Percentiles rank a stretch among this genome's conserved stretches.
Evolutionary conservation across 2,113 vertebrate species (phyloP).

Genomic region (Gopherus evgoodei): DNA sequence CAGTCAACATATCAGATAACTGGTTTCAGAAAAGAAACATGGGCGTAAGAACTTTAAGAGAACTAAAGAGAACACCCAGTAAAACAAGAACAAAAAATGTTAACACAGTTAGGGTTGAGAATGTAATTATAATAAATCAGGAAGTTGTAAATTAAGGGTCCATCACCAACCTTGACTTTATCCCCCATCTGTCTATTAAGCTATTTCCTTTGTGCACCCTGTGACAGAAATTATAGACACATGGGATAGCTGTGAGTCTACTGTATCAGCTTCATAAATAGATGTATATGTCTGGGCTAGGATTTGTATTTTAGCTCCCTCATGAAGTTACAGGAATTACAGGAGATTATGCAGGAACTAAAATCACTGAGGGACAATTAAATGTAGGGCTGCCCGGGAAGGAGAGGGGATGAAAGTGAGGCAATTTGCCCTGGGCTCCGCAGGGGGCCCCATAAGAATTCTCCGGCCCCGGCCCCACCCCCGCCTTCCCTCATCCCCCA

Average conservation of each 20-base stretch:
- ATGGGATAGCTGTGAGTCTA: neutral
- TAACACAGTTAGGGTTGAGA: constrained; percentile 65
- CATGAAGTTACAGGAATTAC: neutral
- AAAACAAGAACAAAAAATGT: constrained; percentile 48
- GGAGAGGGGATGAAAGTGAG: too few relatives aligned
- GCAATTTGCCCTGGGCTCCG: too few relatives aligned
- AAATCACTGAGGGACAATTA: neutral
- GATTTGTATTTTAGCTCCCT: neutral
- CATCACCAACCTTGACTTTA: neutral
- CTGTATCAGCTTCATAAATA: neutral
- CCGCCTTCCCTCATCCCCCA: too few relatives aligned
- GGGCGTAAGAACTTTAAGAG: constrained; percentile 44
- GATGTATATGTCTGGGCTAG: neutral
- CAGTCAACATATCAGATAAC: neutral
- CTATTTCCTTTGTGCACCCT: neutral
- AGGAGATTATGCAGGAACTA: neutral
- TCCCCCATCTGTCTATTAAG: neutral
- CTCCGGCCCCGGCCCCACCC: too few relatives aligned
- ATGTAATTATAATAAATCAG: constrained; percentile 15
- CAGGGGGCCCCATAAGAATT: too few relatives aligned
- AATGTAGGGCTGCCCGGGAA: neutral
- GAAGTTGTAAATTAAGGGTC: constrained; percentile 16
- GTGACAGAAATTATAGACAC: neutral
- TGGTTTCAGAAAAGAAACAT: constrained; percentile 41
- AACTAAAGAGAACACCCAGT: constrained; percentile 35